phyloP scores from a whole-genome alignment of 2,888 invertebrate genomes.

The Leptinotarsa juncta region DNA sequence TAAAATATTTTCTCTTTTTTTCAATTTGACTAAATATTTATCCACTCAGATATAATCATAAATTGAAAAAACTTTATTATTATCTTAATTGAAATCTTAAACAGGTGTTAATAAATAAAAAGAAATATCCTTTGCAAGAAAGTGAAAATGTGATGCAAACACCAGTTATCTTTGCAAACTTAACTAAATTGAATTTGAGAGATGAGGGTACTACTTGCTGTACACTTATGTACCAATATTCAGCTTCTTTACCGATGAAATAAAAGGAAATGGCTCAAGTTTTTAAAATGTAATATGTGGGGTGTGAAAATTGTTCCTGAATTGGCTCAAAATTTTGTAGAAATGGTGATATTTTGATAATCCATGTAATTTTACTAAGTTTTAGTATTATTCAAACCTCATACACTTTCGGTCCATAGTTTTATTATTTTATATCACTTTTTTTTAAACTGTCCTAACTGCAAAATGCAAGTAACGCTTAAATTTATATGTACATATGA shows the following conservation, averaged over 20 bases:
- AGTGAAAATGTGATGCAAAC: too few species aligned
- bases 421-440: conserved; percentile 18
- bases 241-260: conserved; percentile 22
- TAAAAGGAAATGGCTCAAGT: conserved; percentile 23
- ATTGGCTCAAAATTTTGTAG: conserved; percentile 31
- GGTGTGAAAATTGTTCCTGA: conserved; percentile 24
- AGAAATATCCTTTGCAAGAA: too few species aligned
- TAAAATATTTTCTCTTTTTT: too few species aligned
- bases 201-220: conserved; percentile 4
- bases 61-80: too few species aligned
- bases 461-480: conserved; percentile 48
- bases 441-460: conserved; percentile 37
- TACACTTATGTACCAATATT: conserved; percentile 14
- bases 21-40: too few species aligned
- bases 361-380: conserved; percentile 21
- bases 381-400: conserved; percentile 13
- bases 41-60: too few species aligned
- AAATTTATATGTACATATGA: conserved; percentile 54
- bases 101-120: too few species aligned
- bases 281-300: conserved; percentile 27
- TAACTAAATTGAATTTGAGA: neutral
- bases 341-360: conserved; percentile 35
- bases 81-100: too few species aligned
- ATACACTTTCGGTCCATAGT: neutral
- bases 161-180: too few species aligned